Conservation (phyloP, 2,888 invertebrate genomes). For the Pachycephus smyrnensis region DNA sequence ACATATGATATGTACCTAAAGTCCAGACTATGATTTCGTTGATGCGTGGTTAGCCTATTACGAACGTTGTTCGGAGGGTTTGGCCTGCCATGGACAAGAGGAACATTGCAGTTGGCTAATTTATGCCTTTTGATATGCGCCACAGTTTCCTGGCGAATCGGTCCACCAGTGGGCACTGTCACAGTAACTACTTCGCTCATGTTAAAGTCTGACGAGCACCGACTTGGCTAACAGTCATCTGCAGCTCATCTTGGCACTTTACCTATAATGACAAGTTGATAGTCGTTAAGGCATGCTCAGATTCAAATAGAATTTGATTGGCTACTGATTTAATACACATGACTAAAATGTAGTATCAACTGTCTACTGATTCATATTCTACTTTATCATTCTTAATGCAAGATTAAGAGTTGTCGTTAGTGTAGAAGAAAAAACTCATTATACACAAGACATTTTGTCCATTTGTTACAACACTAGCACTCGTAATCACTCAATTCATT, state of each 20-base stretch:
- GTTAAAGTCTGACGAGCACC: conserved; percentile 53
- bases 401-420: background rate
- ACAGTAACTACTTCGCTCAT: conserved; percentile 66
- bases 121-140: conserved; percentile 66
- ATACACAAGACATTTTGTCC: too few species aligned
- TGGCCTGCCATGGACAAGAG: conserved; percentile 72
- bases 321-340: background rate
- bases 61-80: conserved; percentile 67
- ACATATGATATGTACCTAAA: conserved; percentile 75
- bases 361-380: background rate
- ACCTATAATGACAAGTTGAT: conserved; percentile 41
- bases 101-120: conserved; percentile 67
- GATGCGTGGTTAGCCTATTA: conserved; percentile 76
- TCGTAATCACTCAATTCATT: too few species aligned
- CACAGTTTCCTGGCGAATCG: conserved; percentile 59
- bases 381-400: background rate
- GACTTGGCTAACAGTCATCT: conserved; percentile 66
- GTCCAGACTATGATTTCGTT: conserved; percentile 90
- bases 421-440: background rate
- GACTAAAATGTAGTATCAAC: background rate
- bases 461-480: too few species aligned
- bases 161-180: conserved; percentile 64
- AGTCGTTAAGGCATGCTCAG: background rate
- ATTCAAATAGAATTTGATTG: background rate
- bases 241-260: conserved; percentile 57